A percentile compares a stretch with the other conserved stretches of the same genome.
These are phyloP conservation scores for Albula glossodonta DNA, from an alignment of 2,113 vertebrate species.

Conservation along the genomic window DNA sequence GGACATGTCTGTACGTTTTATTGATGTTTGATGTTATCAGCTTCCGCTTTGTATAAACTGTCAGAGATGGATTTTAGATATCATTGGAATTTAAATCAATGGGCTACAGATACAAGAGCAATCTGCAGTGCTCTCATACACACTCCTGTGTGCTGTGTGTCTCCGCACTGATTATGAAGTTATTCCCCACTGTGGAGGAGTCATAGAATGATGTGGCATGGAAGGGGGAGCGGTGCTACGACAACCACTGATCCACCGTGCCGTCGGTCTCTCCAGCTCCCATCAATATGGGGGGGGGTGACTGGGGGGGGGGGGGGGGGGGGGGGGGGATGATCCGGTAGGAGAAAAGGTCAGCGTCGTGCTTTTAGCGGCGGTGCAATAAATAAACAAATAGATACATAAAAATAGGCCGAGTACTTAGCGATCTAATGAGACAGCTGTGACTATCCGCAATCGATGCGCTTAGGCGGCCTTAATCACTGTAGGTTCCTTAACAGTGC, in stretches of 20 bases:
- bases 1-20: background rate
- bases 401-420: slow-evolving; percentile 57
- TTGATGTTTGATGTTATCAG: too few relatives aligned
- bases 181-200: background rate
- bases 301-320: slow-evolving; percentile 1
- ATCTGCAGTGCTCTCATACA: too few relatives aligned
- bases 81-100: too few relatives aligned
- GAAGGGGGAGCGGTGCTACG: background rate
- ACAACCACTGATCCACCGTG: background rate
- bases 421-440: slow-evolving; percentile 56
- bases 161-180: background rate
- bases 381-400: slow-evolving; percentile 43
- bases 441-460: slow-evolving; percentile 57
- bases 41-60: too few relatives aligned
- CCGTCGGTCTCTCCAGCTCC: background rate
- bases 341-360: slow-evolving; percentile 43
- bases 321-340: background rate
- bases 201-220: background rate
- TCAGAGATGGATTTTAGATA: too few relatives aligned
- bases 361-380: slow-evolving; percentile 16
- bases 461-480: slow-evolving; percentile 51
- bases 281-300: background rate
- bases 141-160: background rate
- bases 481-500: slow-evolving; percentile 50
- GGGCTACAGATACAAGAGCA: too few relatives aligned